Conservation (phyloP, 2,797 vertebrate species). For the Gymnothorax javanicus region DNA sequence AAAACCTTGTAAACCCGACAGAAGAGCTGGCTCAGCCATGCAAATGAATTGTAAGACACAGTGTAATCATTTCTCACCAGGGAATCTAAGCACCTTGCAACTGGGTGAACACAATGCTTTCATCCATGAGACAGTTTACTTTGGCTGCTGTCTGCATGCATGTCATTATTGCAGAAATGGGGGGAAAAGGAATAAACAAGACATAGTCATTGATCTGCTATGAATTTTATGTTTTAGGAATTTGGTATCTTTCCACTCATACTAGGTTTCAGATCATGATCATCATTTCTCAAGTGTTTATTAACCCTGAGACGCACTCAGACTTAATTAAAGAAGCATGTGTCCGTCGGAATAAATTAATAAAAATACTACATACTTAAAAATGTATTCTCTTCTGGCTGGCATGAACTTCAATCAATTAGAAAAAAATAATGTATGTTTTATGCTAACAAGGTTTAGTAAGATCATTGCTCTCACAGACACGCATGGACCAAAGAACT, state of each 20-base stretch:
- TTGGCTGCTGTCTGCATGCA: not conserved
- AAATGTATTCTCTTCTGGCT: not conserved
- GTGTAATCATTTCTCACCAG: slow-evolving; percentile 4
- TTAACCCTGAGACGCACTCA: not conserved
- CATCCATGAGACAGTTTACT: not conserved
- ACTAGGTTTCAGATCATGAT: not conserved
- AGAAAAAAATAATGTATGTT: not conserved
- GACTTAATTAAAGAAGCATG: not conserved
- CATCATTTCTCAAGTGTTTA: not conserved
- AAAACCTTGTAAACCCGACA: not conserved
- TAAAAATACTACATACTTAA: not conserved
- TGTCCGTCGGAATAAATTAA: too few species aligned
- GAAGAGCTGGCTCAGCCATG: not conserved
- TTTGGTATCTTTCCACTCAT: not conserved
- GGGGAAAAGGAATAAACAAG: not conserved
- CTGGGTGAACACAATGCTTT: not conserved
- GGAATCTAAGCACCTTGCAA: not conserved
- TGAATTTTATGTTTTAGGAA: not conserved
- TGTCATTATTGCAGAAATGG: not conserved
- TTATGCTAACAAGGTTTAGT: not conserved
- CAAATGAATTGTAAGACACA: not conserved
- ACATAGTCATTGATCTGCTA: too few species aligned
- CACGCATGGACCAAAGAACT: not conserved
- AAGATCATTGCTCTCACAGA: not conserved
- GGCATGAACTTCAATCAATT: not conserved